Evolutionary conservation across 53 echinoderm and acorn worm species (phyloP).

Genomic region (Arbacia lixula): DNA sequence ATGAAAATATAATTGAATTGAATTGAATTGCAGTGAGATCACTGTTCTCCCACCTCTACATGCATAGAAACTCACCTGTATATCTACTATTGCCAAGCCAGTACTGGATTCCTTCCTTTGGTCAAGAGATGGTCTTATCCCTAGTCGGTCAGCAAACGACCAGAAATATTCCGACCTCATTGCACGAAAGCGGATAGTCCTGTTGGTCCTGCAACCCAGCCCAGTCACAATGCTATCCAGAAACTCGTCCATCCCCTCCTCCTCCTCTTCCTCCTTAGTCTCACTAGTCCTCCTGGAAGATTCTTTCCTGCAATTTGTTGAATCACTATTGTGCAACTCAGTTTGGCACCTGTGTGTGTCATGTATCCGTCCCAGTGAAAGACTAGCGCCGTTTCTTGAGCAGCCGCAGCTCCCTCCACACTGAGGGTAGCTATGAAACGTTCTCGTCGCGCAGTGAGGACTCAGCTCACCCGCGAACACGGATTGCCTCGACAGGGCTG

Average conservation of each 20-base stretch:
- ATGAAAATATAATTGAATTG: too few species aligned
- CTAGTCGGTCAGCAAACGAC: conserved; percentile 73
- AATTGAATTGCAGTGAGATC: too few species aligned
- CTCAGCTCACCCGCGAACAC: neutral
- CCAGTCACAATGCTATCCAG: conserved; percentile 33
- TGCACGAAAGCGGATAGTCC: conserved; percentile 86
- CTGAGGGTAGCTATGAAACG: neutral
- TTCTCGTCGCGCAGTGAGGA: neutral
- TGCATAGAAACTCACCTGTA: conserved; percentile 80
- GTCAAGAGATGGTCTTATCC: conserved; percentile 19
- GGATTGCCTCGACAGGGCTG: too few species aligned
- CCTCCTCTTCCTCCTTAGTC: conserved; percentile 5
- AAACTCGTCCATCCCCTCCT: too few species aligned
- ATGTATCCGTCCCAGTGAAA: too few species aligned
- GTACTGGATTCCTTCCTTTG: conserved; percentile 31
- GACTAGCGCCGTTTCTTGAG: neutral
- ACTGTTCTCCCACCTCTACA: too few species aligned
- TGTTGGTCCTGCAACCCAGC: conserved; percentile 85
- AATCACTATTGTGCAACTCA: too few species aligned
- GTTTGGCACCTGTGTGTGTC: neutral
- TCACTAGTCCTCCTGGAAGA: conserved; percentile 25
- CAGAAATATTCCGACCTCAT: conserved; percentile 84
- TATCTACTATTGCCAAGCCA: conserved; percentile 76
- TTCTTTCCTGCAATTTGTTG: too few species aligned
- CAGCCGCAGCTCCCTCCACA: neutral